Base-by-base conservation (phyloP, 1,140 invertebrate genomes). In the Pogonomyrmex barbatus region DNA sequence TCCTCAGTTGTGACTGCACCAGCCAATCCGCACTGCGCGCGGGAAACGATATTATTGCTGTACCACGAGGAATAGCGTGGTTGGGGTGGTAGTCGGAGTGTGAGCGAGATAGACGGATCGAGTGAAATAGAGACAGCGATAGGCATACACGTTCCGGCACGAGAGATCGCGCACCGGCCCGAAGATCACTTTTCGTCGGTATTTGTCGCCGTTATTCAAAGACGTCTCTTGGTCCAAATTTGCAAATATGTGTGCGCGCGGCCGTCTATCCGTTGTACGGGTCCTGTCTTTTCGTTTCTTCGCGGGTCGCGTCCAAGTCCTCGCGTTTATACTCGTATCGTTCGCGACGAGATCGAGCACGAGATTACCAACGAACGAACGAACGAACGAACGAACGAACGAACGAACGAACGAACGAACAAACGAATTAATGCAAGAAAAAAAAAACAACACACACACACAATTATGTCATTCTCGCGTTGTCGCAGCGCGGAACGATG, bases 41-140 rank as follows among this genome's bases (percentile, higher is more conserved):
- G 93, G 93, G 93, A 94, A 94, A 93, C 91, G 91, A 93, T 94
- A 92, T 93, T 93, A 93, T 93, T 93, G 86, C 91, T 71, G 71
- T 85, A 87, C 92, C 92, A 93, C 93, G 92, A 91, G 92, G 90
- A 89, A 88, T 73, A 73, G 54, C 56, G 45, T 36, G 54, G 71
- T 50, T n/a, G 71, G 67, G 82, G 50, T 68, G 45, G 78, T 65
- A 54, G 70, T 52, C 39, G 39, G 17, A 73, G 81, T 45, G 14
- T 42, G n/a, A 83, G 70, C 56, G 70, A 83, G 85, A 76, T 33
- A 54, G 70, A 45, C 12, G 8, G 47, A 52, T 52, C 58, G 54
- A 0, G 60, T 4, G 54, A 30, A 47, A 87, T 75, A 17, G 39
- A 78, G 86, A 89, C 9, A 24, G 30, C 0, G 45, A 36, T 68